Evolutionary conservation across 2,888 invertebrate species (phyloP), one percentile per base, ranked within the genome.

Genomic region (Eumacrocentrus americanus): DNA sequence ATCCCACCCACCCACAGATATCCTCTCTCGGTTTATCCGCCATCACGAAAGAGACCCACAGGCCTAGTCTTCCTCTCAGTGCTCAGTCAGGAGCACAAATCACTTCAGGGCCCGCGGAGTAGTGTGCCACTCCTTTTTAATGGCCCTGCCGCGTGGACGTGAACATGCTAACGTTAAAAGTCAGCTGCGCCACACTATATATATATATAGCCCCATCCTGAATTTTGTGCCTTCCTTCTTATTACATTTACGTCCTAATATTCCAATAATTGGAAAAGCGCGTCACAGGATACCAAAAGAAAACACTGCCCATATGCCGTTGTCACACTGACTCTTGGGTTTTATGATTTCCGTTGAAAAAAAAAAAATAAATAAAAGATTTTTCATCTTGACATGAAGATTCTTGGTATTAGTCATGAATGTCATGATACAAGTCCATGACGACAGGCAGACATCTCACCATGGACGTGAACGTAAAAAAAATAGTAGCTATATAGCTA

Each of bases 51-150:
- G 67, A 69, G 23, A 65, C 47, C 55, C 58, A 40, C 20, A 14
- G 46, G 35, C 37, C 46, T 23, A 53, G 22, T 35, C 35, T 34
- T 46, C 48, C 42, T 22, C 37, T 29, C 34, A n/a, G n/a, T n/a
- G n/a, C n/a, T n/a, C n/a, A n/a, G 48, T 66, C 70, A 61, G 67
- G 68, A 71, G 68, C 71, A 74, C 73, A 77, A 75, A 78, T 78
- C 76, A 72, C 61, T 71, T 58, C 60, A 62, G 57, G 65, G 64
- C 58, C 64, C 46, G 56, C 29, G 42, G 58, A 67, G 65, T n/a
- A n/a, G n/a, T n/a, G n/a, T 70, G 70, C 66, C 69, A 51, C 67
- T 60, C 56, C 61, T 69, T 58, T 72, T 72, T 71, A 72, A 68
- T 68, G 68, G 64, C 52, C 66, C 47, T 23, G 48, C 52, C 55